Base-by-base conservation (phyloP, 2,888 invertebrate genomes). In the Neria commutata region DNA sequence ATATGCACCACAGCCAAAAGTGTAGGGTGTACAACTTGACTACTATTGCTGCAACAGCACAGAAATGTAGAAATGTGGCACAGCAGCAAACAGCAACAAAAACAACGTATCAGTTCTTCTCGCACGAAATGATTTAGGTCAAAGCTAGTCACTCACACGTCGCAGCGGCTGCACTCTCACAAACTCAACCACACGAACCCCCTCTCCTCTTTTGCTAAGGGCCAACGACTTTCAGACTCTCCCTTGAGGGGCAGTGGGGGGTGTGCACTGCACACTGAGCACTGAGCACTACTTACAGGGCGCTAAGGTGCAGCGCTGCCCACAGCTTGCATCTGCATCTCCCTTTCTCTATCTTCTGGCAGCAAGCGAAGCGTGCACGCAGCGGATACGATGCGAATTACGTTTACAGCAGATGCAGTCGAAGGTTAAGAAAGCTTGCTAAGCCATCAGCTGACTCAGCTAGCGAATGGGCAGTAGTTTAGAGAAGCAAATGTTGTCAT, bases 131-230 rank as follows among this genome's bases (percentile, higher is more conserved):
- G n/a, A 79, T 77, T 76, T 79, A 73, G 77, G 77, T 77, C 77
- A 77, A 79, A 77, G 79, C 77, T 77, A 78, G 76, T 78, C 77
- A 77, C 71, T 78, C 77, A 78, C 70, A 75, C 72, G 74, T 67
- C 73, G 71, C 69, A 74, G 71, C 72, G 69, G 64, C 70, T 52
- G 57, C 52, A 58, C 47, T 47, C 64, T 49, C 55, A 63, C 48
- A 50, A 50, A 56, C 26, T 53, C 55, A 60, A 51, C 54, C 54
- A 54, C 54, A 58, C 47, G 21, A 26, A 56, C 54, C n/a, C n/a
- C n/a, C n/a, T n/a, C n/a, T n/a, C n/a, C n/a, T n/a, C n/a, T n/a
- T n/a, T n/a, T n/a, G n/a, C n/a, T n/a, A n/a, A n/a, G n/a, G n/a
- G n/a, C n/a, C n/a, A n/a, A n/a, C n/a, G n/a, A n/a, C n/a, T n/a